Base-by-base conservation (phyloP, 30 jellyfish, hydroid and myxozoan genomes). In the Turritopsis rubra region DNA sequence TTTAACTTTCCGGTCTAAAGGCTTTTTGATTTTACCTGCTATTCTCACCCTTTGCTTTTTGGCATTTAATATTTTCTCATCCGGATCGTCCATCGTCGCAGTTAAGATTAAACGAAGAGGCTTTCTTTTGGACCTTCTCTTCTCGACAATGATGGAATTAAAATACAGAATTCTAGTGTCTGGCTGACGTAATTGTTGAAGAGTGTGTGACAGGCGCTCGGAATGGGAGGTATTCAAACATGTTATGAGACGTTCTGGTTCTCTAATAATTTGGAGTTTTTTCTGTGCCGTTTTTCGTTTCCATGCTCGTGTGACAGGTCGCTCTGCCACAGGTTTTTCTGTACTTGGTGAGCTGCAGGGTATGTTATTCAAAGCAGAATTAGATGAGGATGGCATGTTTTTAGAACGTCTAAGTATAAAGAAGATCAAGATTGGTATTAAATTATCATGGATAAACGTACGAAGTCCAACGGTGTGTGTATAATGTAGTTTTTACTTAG, bases 301-400 rank as follows among this genome's bases (percentile, higher is more conserved):
- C 77, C 77, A 68, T 23, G 77, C 77, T 68, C 77, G 9, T 68
- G 77, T 68, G 9, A 68, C 77, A 68, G 77, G 77, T 22, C 77
- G 9, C 8, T 68, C 60, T 41, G 60, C 5, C 60, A 41, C 60
- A 41, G 13, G 5, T 5, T 41, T 41, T 13, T 41, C 13, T 41
- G 60, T 41, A 41, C 60, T 41, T 13, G 60, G 60, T 41, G 60
- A 41, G n/a, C n/a, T n/a, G n/a, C n/a, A n/a, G n/a, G n/a, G n/a
- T n/a, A n/a, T n/a, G n/a, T n/a, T n/a, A n/a, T n/a, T n/a, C n/a
- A n/a, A n/a, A n/a, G n/a, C n/a, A n/a, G n/a, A n/a, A n/a, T n/a
- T n/a, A n/a, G n/a, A n/a, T n/a, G n/a, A n/a, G n/a, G n/a, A n/a
- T n/a, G n/a, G n/a, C n/a, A n/a, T n/a, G n/a, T n/a, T n/a, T n/a